phyloP scores from a whole-genome alignment of 1,140 invertebrate species.

The Chlorops oryzae region DNA sequence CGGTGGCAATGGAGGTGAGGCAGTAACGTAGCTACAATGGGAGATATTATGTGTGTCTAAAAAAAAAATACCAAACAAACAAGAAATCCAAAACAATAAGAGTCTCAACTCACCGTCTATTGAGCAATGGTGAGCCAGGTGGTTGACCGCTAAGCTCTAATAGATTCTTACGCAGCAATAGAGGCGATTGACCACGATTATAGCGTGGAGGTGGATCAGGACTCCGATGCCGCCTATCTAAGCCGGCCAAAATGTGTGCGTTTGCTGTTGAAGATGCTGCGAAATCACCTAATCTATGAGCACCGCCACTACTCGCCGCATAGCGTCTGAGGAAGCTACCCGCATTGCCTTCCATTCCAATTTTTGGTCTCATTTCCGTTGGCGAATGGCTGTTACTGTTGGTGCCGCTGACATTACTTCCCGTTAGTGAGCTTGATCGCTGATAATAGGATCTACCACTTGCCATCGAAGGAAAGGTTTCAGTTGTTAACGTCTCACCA shows the following conservation, averaged over 20 bases:
- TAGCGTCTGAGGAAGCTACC: constrained; percentile 19
- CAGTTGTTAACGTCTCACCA: no score
- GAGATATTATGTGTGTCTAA: background rate
- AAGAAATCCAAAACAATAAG: no score
- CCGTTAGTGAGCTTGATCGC: constrained; percentile 26
- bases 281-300: no score
- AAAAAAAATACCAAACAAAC: background rate
- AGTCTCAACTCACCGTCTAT: constrained; percentile 52
- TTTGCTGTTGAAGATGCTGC: constrained; percentile 30
- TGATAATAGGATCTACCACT: constrained; percentile 34
- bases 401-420: constrained; percentile 29
- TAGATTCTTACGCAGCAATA: constrained; percentile 56
- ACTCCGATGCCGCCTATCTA: constrained; percentile 51
- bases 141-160: constrained; percentile 47
- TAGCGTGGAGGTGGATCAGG: constrained; percentile 62
- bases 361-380: background rate
- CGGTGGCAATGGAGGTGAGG: constrained; percentile 63
- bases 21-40: constrained; percentile 55
- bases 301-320: constrained; percentile 9
- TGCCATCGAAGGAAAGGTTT: no score
- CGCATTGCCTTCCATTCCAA: constrained; percentile 6
- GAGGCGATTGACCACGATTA: constrained; percentile 59
- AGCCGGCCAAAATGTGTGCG: constrained; percentile 32
- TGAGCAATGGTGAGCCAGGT: constrained; percentile 52
- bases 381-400: constrained; percentile 15